Evolutionary conservation across 1,140 invertebrate genomes (phyloP), one percentile per base, ranked within the genome.

Genomic region (Diorhabda sublineata): DNA sequence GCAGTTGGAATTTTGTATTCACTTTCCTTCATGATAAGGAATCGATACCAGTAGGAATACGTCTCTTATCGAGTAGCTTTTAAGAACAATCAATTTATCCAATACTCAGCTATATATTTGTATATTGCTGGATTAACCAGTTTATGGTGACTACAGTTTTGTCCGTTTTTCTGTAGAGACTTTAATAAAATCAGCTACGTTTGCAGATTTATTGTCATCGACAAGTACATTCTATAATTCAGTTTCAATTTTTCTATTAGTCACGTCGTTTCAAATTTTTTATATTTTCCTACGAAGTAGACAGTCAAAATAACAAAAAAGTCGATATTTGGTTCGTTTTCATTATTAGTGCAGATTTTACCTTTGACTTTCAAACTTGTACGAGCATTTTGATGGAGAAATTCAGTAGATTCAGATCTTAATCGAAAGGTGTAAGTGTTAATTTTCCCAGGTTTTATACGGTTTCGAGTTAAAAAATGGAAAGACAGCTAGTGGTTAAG

Each of bases 141-240:
- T 26, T 26, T 26, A 0, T 26, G 26, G 26, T 26, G 26, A 26
- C 26, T 26, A 26, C 26, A 26, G 26, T 26, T 26, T 26, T 1
- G 26, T 26, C 61, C 61, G 61, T 63, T 63, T 63, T 63, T 63
- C 61, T 63, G 42, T 43, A 63, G 61, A 42, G 45, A 45, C 44
- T 8, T 8, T 44, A 63, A 45, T 63, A 63, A 44, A 44, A 63
- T 63, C 44, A 63, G 42, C 44, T 42, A n/a, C 61, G 59, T 61
- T 63, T 43, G 9, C 45, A 45, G 61, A 63, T 63, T 42, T 63
- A 43, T 26, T 26, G 26, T 26, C 26, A 26, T 26, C 61, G 9
- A 44, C 44, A n/a, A 63, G 42, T 45, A 63, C 9, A 44, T 7
- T 11, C 61, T 44, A 8, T 43, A 63, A 11, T 63, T 63, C 61